These are phyloP conservation scores for Prunella himalayana DNA, from an alignment of 2,113 vertebrate genomes.

Conservation along the genomic window DNA sequence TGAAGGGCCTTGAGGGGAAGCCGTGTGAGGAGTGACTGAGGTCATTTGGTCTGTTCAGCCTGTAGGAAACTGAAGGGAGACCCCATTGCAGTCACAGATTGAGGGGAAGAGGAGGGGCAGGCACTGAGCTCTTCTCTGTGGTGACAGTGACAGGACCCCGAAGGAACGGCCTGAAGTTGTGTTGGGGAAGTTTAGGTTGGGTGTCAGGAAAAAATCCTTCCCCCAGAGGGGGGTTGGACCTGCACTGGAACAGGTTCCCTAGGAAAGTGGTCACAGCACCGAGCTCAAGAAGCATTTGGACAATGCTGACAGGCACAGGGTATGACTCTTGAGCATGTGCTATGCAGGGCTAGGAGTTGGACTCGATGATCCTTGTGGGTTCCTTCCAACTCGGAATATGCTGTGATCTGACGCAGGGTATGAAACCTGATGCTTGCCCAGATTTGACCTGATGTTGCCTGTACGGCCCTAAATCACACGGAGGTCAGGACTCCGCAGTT, in stretches of 20 bases:
- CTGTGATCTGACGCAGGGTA: neutral
- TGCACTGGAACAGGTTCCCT: neutral
- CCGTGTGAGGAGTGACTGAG: rapidly evolving
- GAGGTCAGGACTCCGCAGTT: neutral
- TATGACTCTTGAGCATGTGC: neutral
- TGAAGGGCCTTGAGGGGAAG: no score
- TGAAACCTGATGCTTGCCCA: neutral
- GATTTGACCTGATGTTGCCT: no score
- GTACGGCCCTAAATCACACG: neutral
- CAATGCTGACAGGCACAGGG: neutral
- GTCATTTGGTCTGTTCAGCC: neutral
- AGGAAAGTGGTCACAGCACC: no score
- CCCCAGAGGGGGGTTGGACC: neutral
- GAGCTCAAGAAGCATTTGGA: neutral
- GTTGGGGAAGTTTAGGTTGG: neutral
- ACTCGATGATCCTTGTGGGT: neutral
- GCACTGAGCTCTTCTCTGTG: no score
- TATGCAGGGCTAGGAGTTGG: neutral
- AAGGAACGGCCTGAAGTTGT: neutral
- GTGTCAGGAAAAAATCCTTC: neutral
- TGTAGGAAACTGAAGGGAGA: neutral
- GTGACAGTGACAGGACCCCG: neutral
- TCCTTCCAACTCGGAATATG: neutral
- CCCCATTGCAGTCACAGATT: rapidly evolving
- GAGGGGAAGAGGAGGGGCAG: neutral